Evolutionary conservation across 2,113 vertebrate genomes (phyloP).

Genomic region (Symphodus melops): DNA sequence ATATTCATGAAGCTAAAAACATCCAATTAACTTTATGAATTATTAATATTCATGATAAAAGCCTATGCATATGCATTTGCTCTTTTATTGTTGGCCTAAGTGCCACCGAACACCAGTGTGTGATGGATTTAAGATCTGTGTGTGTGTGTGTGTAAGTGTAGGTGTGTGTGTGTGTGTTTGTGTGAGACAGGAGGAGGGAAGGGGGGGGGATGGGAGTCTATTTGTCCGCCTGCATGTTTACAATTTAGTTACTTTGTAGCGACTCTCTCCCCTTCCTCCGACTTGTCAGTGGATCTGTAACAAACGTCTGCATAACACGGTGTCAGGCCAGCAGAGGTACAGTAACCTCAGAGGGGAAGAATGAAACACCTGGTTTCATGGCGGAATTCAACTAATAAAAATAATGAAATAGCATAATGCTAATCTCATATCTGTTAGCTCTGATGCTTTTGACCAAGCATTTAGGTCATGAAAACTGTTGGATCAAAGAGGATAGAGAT

Average conservation of each 20-base stretch:
- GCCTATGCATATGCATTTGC: constrained; percentile 79
- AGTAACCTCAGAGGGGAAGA: neutral
- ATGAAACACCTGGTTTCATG: neutral
- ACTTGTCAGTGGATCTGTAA: constrained; percentile 18
- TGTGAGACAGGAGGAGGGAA: neutral
- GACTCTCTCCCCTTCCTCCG: constrained; percentile 3
- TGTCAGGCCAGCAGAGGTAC: constrained; percentile 23
- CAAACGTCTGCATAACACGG: constrained; percentile 42
- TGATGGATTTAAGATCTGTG: constrained; percentile 48
- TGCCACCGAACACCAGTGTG: constrained; percentile 51
- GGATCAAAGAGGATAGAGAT: too few species aligned
- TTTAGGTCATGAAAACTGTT: too few species aligned
- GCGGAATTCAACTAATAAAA: neutral
- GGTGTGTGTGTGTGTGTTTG: constrained; percentile 3
- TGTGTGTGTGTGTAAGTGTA: neutral
- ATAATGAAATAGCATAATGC: too few species aligned
- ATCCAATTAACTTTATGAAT: constrained; percentile 84
- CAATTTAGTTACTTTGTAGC: constrained; percentile 27
- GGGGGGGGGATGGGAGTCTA: neutral
- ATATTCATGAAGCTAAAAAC: constrained; percentile 84
- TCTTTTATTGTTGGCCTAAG: constrained; percentile 76
- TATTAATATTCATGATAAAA: constrained; percentile 82
- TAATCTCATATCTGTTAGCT: too few species aligned
- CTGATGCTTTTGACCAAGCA: too few species aligned
- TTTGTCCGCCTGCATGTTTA: constrained; percentile 39